Conservation (phyloP, 2,113 vertebrate species). For the Galemys pyrenaicus region DNA sequence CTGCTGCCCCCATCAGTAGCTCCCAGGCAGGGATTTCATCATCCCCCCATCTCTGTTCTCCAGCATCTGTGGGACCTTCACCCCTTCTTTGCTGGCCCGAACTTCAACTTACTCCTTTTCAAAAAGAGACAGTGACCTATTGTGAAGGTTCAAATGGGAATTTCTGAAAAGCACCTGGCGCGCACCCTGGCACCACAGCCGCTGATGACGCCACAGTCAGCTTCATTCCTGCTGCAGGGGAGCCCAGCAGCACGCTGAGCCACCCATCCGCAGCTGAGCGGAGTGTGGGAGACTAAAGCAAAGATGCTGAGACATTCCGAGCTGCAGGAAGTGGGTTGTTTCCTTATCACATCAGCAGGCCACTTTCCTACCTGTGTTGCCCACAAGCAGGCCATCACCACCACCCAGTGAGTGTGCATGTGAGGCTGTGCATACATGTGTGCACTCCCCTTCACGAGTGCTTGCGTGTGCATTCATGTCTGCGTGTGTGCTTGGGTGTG, state of each 20-base stretch:
- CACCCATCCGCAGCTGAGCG: fast-evolving
- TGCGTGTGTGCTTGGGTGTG: not conserved
- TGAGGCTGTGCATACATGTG: too few relatives aligned
- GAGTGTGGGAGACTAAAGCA: not conserved
- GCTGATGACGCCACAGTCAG: not conserved
- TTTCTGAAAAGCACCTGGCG: not conserved
- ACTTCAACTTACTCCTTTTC: not conserved
- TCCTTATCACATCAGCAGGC: not conserved
- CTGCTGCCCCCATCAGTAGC: fast-evolving
- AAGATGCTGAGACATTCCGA: not conserved
- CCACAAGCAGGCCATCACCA: not conserved
- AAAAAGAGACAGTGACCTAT: not conserved
- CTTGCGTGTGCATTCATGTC: not conserved
- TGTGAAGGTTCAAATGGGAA: not conserved
- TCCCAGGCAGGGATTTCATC: not conserved
- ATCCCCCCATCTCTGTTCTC: too few relatives aligned
- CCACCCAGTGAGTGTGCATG: not conserved
- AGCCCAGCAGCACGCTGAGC: fast-evolving
- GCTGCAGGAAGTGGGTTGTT: fast-evolving
- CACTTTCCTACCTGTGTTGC: not conserved
- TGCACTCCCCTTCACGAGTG: too few relatives aligned
- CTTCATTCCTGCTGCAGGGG: not conserved
- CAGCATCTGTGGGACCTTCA: too few relatives aligned
- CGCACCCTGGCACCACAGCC: not conserved
- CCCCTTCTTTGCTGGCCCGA: not conserved